Evolutionary conservation across 2,888 invertebrate genomes (phyloP).

Genomic region (Callosobruchus maculatus): DNA sequence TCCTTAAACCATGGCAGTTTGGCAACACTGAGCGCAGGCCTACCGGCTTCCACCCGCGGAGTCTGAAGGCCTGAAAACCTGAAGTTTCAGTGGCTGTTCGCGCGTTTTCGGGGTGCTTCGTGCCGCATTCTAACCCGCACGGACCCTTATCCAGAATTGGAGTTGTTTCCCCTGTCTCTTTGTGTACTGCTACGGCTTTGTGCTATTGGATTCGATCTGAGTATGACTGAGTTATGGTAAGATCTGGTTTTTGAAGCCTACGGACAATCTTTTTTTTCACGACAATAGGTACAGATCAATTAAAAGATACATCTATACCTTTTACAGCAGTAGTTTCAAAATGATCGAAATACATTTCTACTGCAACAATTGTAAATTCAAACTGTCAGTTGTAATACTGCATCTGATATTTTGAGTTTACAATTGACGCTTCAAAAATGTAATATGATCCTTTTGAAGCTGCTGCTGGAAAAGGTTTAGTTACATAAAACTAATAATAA

Average conservation of each 20-base stretch:
- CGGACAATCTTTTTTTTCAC: not conserved
- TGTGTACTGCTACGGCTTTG: not conserved
- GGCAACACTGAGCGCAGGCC: not conserved
- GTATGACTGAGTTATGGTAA: not conserved
- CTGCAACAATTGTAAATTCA: too few relatives aligned
- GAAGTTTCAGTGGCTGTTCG: slow-evolving; percentile 22
- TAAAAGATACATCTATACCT: too few relatives aligned
- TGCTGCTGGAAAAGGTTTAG: too few relatives aligned
- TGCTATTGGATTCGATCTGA: not conserved
- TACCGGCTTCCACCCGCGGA: not conserved
- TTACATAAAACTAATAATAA: too few relatives aligned
- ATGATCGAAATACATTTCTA: too few relatives aligned
- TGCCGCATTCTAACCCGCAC: not conserved
- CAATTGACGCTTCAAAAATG: too few relatives aligned
- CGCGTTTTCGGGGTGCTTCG: not conserved
- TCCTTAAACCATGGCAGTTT: not conserved
- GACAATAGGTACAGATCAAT: too few relatives aligned
- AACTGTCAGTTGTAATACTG: too few relatives aligned
- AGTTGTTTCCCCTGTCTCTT: not conserved
- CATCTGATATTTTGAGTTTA: too few relatives aligned
- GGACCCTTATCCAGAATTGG: not conserved
- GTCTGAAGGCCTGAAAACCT: slow-evolving; percentile 13
- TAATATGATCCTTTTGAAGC: too few relatives aligned
- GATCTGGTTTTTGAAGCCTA: not conserved
- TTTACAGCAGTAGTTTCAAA: too few relatives aligned